phyloP scores from a whole-genome alignment of 2,888 invertebrate species.

The Antheraea assamensis region DNA sequence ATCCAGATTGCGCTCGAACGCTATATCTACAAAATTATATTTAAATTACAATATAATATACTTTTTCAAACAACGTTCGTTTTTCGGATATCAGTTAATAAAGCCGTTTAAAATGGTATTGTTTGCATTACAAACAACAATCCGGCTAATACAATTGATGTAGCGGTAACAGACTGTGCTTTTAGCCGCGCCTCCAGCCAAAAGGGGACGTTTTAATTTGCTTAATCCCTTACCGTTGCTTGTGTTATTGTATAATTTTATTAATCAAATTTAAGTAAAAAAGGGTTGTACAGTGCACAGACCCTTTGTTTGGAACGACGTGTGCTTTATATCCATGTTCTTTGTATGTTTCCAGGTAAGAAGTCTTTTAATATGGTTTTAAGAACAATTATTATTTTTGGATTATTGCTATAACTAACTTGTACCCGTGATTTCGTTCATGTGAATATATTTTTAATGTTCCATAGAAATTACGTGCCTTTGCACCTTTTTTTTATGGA shows the following conservation, averaged over 20 bases:
- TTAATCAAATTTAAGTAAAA: constrained; percentile 10
- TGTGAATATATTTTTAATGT: background rate
- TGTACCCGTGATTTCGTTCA: background rate
- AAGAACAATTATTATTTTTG: constrained; percentile 1
- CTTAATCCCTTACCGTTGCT: constrained; percentile 1
- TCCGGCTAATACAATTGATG: constrained; percentile 14
- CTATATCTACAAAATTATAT: background rate
- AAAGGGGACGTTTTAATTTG: constrained; percentile 12
- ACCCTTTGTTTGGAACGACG: constrained; percentile 32
- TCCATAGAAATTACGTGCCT: background rate
- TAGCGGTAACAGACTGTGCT: background rate
- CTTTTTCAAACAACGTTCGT: background rate
- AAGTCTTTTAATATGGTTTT: background rate
- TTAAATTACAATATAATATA: background rate
- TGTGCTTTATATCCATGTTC: background rate
- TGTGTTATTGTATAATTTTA: constrained; percentile 12
- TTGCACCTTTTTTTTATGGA: no score
- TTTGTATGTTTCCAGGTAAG: background rate
- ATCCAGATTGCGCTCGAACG: no score
- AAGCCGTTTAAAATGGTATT: constrained; percentile 14
- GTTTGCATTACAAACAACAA: constrained; percentile 16
- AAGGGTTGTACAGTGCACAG: background rate
- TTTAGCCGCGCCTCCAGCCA: constrained; percentile 2
- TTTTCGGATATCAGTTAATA: background rate
- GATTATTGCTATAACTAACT: background rate